Evolutionary conservation across 2,113 vertebrate genomes (phyloP), one percentile per base, ranked within the genome.

Genomic region (Suncus etruscus): DNA sequence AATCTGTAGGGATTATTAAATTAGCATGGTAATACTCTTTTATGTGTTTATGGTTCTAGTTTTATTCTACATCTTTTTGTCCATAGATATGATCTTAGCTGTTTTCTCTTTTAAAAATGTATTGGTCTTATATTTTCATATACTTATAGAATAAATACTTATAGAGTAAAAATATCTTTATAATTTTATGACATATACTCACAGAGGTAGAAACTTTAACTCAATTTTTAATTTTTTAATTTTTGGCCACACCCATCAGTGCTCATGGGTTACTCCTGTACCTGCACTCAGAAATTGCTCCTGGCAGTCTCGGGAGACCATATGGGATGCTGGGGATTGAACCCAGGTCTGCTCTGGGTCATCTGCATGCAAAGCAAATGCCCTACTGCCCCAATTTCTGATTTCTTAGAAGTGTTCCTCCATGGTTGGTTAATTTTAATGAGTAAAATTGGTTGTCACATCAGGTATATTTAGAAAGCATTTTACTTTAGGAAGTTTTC

Each of bases 41-140:
- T 78, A n/a, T 22, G 4, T 83, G 22, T 15, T 48, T 80, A 75
- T 6, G 39, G 9, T 14, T 65, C 2, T 51, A 68, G 6, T 84
- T 92, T 78, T 4, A 15, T 32, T 8, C 54, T 76, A 22, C 47
- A 12, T 66, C 82, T 25, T 39, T 86, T 70, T 86, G 3, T 50
- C 22, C 11, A 54, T 54, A 61, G 11, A 54, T 86, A 14, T 77
- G 24, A 47, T 51, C 25, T 4, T 31, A 27, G 65, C 22, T 51
- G 14, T 50, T 74, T 61, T 83, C 66, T 82, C 66, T 83, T 86
- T 86, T 10, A 83, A 29, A 94, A 90, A 76, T 79, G 4, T 81
- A 65, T 45, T 58, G 29, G 32, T n/a, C 32, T 90, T 5, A 20
- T 82, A 10, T 63, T 91, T 83, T 70, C 4, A 2, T 66, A 22